Evolutionary conservation across 2,797 vertebrate species (phyloP).

Genomic region (Apogon talboti): DNA sequence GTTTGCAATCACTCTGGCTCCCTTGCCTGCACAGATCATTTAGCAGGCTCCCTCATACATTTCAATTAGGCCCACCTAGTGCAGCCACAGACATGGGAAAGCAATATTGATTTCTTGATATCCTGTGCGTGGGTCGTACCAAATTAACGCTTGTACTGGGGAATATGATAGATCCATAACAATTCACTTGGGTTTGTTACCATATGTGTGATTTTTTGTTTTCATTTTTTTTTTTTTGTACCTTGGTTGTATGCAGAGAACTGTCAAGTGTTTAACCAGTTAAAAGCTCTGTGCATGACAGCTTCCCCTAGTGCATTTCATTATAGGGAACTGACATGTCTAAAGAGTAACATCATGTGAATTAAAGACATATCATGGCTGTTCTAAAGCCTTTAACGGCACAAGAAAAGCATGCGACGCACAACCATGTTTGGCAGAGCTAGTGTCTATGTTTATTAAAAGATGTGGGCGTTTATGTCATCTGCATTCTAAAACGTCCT

Average conservation of each 20-base stretch:
- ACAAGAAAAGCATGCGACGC: background rate
- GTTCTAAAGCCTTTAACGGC: background rate
- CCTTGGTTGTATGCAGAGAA: conserved; percentile 14
- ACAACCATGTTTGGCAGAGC: background rate
- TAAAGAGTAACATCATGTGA: background rate
- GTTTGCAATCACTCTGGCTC: conserved; percentile 78
- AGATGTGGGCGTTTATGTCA: conserved; percentile 14
- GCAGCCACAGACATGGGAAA: conserved; percentile 66
- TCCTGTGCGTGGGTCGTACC: conserved; percentile 66
- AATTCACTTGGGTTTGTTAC: conserved; percentile 53
- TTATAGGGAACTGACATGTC: background rate
- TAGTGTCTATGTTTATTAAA: conserved; percentile 14
- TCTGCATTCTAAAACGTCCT: conserved; percentile 37
- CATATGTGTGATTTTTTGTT: conserved; percentile 30
- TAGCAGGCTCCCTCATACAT: conserved; percentile 79
- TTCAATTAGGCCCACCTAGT: conserved; percentile 81
- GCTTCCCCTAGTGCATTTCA: background rate
- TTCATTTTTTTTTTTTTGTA: background rate
- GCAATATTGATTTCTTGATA: conserved; percentile 80
- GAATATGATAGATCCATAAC: conserved; percentile 76
- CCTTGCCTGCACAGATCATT: conserved; percentile 80
- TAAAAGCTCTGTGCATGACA: no score
- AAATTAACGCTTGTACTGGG: conserved; percentile 72
- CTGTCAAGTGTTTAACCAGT: conserved; percentile 16
- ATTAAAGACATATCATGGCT: conserved; percentile 4